Conservation (phyloP, 2,113 vertebrate genomes). For the Menura novaehollandiae region DNA sequence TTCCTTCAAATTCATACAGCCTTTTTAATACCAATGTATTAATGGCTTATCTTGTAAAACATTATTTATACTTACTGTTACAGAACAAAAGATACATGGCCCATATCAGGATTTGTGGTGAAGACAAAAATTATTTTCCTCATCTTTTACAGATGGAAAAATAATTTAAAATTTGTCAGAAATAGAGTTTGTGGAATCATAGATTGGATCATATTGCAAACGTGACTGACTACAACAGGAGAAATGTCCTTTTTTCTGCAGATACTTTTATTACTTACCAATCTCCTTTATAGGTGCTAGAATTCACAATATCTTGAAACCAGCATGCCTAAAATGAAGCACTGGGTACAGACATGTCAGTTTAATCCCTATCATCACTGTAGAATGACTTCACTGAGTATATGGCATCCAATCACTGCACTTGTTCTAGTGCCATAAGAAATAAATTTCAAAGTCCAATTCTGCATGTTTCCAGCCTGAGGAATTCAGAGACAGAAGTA, state of each 20-base stretch:
- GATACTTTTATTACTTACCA: not conserved
- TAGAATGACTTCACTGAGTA: not conserved
- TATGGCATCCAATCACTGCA: not conserved
- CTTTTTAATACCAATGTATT: not conserved
- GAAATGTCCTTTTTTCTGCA: not conserved
- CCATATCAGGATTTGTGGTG: not conserved
- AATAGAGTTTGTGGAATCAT: not conserved
- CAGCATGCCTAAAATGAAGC: not conserved
- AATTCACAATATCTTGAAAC: not conserved
- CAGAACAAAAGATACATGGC: not conserved
- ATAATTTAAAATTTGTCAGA: not conserved
- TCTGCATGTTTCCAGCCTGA: not conserved
- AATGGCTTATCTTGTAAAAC: not conserved
- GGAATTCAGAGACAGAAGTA: conserved; percentile 6
- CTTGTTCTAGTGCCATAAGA: conserved; percentile 1
- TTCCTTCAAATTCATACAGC: not conserved
- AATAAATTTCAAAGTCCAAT: not conserved
- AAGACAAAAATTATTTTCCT: not conserved
- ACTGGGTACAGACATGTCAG: not conserved
- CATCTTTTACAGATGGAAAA: not conserved
- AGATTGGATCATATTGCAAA: not conserved
- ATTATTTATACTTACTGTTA: not conserved
- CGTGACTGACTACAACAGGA: not conserved
- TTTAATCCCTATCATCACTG: not conserved
- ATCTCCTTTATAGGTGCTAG: not conserved